Percentiles rank a stretch among this genome's conserved stretches.
phyloP scores from a whole-genome alignment of 2,113 vertebrate genomes.

The Erinaceus europaeus region DNA sequence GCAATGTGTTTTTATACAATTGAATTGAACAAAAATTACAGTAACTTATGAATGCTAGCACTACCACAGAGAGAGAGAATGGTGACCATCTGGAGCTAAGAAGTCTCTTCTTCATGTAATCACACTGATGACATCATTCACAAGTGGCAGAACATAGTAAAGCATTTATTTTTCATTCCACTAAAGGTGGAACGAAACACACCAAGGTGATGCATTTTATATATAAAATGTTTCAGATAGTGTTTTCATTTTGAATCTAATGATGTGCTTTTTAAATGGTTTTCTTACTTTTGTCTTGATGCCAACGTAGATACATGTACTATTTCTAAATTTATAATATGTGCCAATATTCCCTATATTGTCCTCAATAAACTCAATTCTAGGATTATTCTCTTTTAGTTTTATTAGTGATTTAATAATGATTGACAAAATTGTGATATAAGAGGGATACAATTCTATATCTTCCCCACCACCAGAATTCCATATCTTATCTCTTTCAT shows the following conservation, averaged over 20 bases:
- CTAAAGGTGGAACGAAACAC: too few species aligned
- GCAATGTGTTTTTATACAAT: slow-evolving; percentile 54
- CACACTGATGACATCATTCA: slow-evolving; percentile 61
- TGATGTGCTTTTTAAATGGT: slow-evolving; percentile 48
- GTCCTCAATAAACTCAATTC: slow-evolving; percentile 1
- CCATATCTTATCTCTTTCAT: too few species aligned
- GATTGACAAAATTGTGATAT: too few species aligned
- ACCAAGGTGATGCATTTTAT: slow-evolving; percentile 66
- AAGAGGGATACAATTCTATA: too few species aligned
- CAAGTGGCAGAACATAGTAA: slow-evolving; percentile 34
- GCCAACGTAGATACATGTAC: not conserved
- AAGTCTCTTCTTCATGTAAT: slow-evolving; percentile 41
- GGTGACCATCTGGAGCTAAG: slow-evolving; percentile 66
- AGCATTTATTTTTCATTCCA: slow-evolving; percentile 57
- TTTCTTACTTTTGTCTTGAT: slow-evolving; percentile 55
- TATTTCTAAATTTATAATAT: slow-evolving; percentile 51
- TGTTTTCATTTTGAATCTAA: slow-evolving; percentile 49
- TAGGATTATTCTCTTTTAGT: too few species aligned
- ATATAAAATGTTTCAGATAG: slow-evolving; percentile 5
- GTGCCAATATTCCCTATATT: slow-evolving; percentile 28
- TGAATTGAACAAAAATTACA: slow-evolving; percentile 45
- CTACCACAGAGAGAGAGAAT: slow-evolving; percentile 26
- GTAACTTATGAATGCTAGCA: slow-evolving; percentile 1
- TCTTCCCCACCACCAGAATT: too few species aligned
- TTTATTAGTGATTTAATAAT: too few species aligned